These are phyloP conservation scores for Lomographa bimaculata DNA, from an alignment of 2,888 invertebrate species.

Conservation along the genomic window DNA sequence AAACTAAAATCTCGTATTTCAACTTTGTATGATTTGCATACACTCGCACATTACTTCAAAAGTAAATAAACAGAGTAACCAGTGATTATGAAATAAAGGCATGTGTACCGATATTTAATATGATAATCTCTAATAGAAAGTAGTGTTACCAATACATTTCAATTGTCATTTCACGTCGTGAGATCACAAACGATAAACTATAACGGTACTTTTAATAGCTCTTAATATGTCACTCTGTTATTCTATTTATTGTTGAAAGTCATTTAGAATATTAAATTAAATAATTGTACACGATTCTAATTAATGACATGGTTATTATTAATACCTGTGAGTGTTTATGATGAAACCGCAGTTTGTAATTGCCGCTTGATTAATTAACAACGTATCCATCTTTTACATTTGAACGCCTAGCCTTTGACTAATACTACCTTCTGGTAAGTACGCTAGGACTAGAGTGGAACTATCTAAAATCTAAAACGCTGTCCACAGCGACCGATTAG, in stretches of 20 bases:
- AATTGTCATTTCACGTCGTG: conserved; percentile 25
- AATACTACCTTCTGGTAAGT: too few species aligned
- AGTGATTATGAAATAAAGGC: too few species aligned
- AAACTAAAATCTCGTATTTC: too few species aligned
- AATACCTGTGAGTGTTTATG: conserved; percentile 11
- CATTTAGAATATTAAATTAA: conserved; percentile 23
- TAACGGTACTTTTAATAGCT: conserved; percentile 27
- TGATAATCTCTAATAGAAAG: too few species aligned
- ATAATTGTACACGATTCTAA: conserved; percentile 20
- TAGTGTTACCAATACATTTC: too few species aligned
- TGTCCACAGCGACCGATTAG: too few species aligned
- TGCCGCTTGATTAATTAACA: conserved; percentile 3
- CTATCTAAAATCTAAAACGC: too few species aligned
- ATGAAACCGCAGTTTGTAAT: conserved; percentile 10
- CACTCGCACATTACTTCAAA: too few species aligned
- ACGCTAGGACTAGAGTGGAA: too few species aligned
- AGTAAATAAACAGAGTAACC: too few species aligned
- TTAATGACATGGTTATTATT: conserved; percentile 18
- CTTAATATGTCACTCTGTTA: conserved; percentile 24
- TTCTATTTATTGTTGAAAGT: conserved; percentile 9
- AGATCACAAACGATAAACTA: conserved; percentile 21
- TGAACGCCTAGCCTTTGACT: not conserved
- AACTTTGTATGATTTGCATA: too few species aligned
- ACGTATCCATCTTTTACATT: not conserved
- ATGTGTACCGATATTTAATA: too few species aligned